Conservation (phyloP, 2,888 invertebrate species). For the Tipula confusa region DNA sequence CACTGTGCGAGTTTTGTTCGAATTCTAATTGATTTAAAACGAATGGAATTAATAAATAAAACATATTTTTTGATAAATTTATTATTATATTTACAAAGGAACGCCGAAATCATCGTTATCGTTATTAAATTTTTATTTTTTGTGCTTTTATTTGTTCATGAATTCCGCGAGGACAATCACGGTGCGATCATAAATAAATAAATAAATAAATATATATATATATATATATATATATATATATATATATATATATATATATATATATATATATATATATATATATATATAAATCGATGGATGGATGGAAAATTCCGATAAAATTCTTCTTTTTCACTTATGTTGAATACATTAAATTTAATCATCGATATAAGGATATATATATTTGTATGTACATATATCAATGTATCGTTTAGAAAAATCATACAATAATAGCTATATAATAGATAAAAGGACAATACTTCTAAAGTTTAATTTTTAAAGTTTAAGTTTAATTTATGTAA, state of each 20-base stretch:
- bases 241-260: no score
- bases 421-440: no score
- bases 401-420: not conserved
- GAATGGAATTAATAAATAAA: not conserved
- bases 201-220: no score
- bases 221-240: no score
- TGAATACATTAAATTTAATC: not conserved
- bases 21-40: not conserved
- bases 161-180: not conserved
- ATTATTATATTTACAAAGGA: not conserved
- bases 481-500: no score
- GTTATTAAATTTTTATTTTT: not conserved
- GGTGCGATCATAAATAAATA: not conserved
- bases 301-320: not conserved
- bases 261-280: no score
- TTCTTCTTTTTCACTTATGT: not conserved
- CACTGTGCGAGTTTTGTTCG: no score
- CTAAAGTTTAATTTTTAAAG: no score
- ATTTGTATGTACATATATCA: no score
- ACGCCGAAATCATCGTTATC: constrained; percentile 20
- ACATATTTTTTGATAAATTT: constrained; percentile 25
- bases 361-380: not conserved
- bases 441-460: no score
- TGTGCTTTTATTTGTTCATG: not conserved
- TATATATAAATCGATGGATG: not conserved